Base-by-base conservation (phyloP, 2,888 invertebrate species). In the Rhimphoctona megacephalus region DNA sequence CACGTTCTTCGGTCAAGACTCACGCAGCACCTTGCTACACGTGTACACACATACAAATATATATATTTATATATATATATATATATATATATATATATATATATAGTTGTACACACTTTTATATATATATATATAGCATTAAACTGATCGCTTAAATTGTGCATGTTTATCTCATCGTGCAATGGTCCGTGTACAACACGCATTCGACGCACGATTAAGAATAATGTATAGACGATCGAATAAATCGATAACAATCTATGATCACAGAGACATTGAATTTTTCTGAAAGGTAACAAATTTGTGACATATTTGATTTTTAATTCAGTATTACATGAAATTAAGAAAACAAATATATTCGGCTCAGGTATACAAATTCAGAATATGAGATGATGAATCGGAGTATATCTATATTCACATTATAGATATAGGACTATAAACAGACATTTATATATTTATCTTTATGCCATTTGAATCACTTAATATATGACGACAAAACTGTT, bases 11-110 rank as follows among this genome's bases (percentile, higher is more conserved):
- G 80, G 70, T 85, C 85, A 79, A 87, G 85, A 82, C 85, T 49
- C 77, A 64, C 81, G 84, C 86, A 76, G 76, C 87, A 85, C 83
- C 82, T 87, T 83, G 82, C 85, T 79, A 52, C 85, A 67, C 87
- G 82, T 82, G 66, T 76, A 80, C 57, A 67, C 76, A 76, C n/a
- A 76, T 67, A 49, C 72, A 49, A 30, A 83, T 54, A 61, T 7
- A 74, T 67, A 49, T 49, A 54, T 54, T 69, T 67, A 57, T 39
- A 74, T 67, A 61, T 25, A 70, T 52, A 19, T 76, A 46, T 76
- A 67, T 80, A 43, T 30, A 54, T 39, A 74, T 67, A 61, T 25
- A 70, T 52, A 19, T 76, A 46, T 76, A 67, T 80, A 43, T 30
- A 36, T 77, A 64, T 70, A 30, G 33, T 66, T 52, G 52, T 25